Evolutionary conservation across 2,797 vertebrate species (phyloP), one percentile per base, ranked within the genome.

Genomic region (Bradypodion ventrale): DNA sequence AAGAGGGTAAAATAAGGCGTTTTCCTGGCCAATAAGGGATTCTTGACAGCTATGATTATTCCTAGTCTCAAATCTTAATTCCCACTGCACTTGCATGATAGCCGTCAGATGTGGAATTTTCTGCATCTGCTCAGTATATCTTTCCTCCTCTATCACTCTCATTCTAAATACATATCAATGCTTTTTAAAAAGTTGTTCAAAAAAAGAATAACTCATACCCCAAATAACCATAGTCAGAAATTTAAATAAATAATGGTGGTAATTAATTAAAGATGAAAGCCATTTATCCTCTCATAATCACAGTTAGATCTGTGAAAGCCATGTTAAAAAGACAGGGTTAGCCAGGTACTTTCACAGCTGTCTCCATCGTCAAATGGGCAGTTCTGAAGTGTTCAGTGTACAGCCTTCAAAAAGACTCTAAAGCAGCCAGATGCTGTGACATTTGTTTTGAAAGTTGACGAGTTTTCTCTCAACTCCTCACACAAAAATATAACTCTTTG

Each of bases 221-320:
- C 29, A 35, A 63, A 63, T 46, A 63, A 63, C 63, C 35, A 21
- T 82, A 35, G 15, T 59, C 85, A 73, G 83, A 75, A 70, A 9
- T 40, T 23, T 40, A 23, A 85, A 89, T 40, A 44, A 70, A 83
- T 77, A 40, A 85, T 9, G n/a, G 32, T 46, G 29, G 56, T 83
- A 80, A 89, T 90, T 87, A 89, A 91, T 86, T 78, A 85, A 90
- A 87, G 78, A 74, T 82, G 37, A 69, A 87, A 75, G 74, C 35
- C 27, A 21, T 60, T 37, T 77, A 80, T 75, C 44, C n/a, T 10
- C 70, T 60, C 49, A 78, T 46, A 78, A 2, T 80, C 75, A 68
- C 86, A 85, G 49, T 1, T 72, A 19, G 88, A 10, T 5, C 27
- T 35, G 5, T 75, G 84, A 86, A 89, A 85, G 85, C 59, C 15